A percentile compares a stretch with the other conserved stretches of the same genome.
Conservation (phyloP, 1,140 invertebrate genomes). For the Drosophila neocordata region DNA sequence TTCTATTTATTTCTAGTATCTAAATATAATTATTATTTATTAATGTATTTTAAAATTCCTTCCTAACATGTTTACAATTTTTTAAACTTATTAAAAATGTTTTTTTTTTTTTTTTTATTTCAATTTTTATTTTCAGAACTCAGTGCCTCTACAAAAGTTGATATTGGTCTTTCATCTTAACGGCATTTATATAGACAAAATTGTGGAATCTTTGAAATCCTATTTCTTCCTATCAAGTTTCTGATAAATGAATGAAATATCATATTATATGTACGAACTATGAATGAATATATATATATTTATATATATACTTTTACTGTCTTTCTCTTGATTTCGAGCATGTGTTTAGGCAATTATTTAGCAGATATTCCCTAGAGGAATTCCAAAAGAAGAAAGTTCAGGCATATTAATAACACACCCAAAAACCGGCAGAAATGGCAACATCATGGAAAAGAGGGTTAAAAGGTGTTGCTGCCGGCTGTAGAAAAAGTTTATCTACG, state of each 20-base stretch:
- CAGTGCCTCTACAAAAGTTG: constrained; percentile 55
- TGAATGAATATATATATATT: background rate
- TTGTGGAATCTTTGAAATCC: constrained; percentile 71
- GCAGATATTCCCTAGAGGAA: constrained; percentile 36
- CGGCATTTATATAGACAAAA: constrained; percentile 61
- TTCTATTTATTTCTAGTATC: too few relatives aligned
- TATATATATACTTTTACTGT: background rate
- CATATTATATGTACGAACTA: background rate
- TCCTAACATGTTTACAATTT: too few relatives aligned
- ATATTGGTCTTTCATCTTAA: constrained; percentile 65
- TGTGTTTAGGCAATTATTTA: constrained; percentile 42
- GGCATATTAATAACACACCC: constrained; percentile 68
- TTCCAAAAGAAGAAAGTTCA: constrained; percentile 55
- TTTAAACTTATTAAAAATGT: background rate
- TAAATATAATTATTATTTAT: background rate
- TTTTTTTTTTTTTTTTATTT: constrained; percentile 27
- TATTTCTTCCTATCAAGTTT: constrained; percentile 70
- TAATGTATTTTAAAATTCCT: background rate
- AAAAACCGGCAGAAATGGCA: constrained; percentile 19
- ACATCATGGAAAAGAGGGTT: constrained; percentile 63
- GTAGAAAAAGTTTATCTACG: constrained; percentile 72
- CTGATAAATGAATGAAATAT: constrained; percentile 17
- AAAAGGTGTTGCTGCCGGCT: constrained; percentile 65
- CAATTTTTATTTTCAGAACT: constrained; percentile 62
- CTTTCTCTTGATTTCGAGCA: constrained; percentile 36